phyloP scores from a whole-genome alignment of 1,140 invertebrate species.

The Aphidius gifuensis region DNA sequence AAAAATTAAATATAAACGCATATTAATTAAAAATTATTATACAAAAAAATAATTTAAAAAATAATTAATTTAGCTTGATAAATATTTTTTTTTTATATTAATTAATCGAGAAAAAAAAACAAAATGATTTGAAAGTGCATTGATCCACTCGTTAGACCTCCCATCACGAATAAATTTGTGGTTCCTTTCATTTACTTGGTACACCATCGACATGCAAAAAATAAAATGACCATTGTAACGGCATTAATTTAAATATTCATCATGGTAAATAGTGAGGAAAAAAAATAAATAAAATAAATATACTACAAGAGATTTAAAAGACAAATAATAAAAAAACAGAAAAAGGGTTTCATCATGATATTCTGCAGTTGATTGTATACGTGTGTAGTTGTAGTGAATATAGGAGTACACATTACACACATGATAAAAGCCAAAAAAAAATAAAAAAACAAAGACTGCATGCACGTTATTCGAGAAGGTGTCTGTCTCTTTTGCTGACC shows the following conservation, averaged over 20 bases:
- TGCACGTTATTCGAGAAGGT: slow-evolving; percentile 15
- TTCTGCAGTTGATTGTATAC: neutral
- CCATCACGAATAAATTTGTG: slow-evolving; percentile 16
- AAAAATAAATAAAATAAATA: neutral
- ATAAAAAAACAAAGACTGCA: neutral
- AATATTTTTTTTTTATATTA: neutral
- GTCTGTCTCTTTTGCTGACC: slow-evolving; percentile 12
- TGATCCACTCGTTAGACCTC: slow-evolving; percentile 6
- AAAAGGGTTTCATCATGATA: slow-evolving; percentile 11
- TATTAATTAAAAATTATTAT: too few species aligned
- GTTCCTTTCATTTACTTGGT: neutral
- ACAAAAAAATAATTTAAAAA: too few species aligned
- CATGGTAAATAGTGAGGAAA: slow-evolving; percentile 10
- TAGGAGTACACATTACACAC: too few species aligned
- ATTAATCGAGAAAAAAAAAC: neutral
- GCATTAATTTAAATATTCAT: slow-evolving; percentile 20
- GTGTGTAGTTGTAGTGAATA: neutral
- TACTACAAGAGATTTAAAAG: neutral
- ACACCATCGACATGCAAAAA: neutral
- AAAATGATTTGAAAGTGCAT: too few species aligned
- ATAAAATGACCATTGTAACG: neutral
- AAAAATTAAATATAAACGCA: too few species aligned
- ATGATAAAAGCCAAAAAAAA: too few species aligned
- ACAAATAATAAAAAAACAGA: neutral
- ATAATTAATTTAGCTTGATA: neutral